Conservation (phyloP, 1,140 invertebrate species). For the Cherax destructor region DNA sequence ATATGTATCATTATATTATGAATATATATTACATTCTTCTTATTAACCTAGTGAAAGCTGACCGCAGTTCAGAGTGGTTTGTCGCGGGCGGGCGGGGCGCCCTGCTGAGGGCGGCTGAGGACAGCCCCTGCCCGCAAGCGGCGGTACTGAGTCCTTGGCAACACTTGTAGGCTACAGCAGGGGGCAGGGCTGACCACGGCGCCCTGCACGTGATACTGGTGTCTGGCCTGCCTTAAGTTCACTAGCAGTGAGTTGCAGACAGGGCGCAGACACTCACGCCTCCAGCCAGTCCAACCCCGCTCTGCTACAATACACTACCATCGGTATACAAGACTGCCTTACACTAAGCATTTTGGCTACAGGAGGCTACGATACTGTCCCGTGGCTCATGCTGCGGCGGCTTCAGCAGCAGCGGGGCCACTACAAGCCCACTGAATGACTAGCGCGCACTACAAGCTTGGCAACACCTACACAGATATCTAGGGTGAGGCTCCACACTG, state of each 20-base stretch:
- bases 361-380: slow-evolving; percentile 52
- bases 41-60: slow-evolving; percentile 70
- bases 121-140: slow-evolving; percentile 47
- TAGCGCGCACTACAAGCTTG: slow-evolving; percentile 62
- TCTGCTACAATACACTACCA: slow-evolving; percentile 50
- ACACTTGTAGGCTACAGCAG: slow-evolving; percentile 52
- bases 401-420: slow-evolving; percentile 45
- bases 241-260: not conserved
- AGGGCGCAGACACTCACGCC: not conserved
- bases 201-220: slow-evolving; percentile 3
- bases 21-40: slow-evolving; percentile 70
- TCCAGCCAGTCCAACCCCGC: slow-evolving; percentile 19
- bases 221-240: not conserved
- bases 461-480: slow-evolving; percentile 64
- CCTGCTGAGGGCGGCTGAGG: slow-evolving; percentile 49
- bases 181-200: slow-evolving; percentile 1
- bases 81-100: slow-evolving; percentile 42
- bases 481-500: slow-evolving; percentile 61
- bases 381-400: slow-evolving; percentile 47
- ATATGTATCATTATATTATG: slow-evolving; percentile 70
- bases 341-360: slow-evolving; percentile 66
- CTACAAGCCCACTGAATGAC: slow-evolving; percentile 51
- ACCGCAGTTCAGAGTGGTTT: slow-evolving; percentile 65
- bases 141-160: slow-evolving; percentile 56
- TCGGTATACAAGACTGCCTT: slow-evolving; percentile 64